phyloP scores from a whole-genome alignment of 2,888 invertebrate species.

The Hirtodrosophila alboralis region DNA sequence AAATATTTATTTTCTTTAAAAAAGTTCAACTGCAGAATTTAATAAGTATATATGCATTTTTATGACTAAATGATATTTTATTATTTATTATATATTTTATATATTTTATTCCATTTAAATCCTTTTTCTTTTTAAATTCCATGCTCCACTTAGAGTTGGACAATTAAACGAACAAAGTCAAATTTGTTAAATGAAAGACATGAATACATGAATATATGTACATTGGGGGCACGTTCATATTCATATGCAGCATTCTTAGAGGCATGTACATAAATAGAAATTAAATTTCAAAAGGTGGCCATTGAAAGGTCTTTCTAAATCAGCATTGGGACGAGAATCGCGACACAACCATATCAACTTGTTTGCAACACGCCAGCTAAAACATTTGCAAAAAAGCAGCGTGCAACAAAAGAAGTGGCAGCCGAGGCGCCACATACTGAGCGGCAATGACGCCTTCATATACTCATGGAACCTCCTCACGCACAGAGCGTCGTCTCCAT shows the following conservation, averaged over 20 bases:
- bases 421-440: constrained; percentile 64
- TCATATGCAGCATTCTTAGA: constrained; percentile 15
- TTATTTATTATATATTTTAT: too few species aligned
- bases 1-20: too few species aligned
- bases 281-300: constrained; percentile 43
- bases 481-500: constrained; percentile 44
- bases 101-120: not conserved
- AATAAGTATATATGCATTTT: too few species aligned
- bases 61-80: not conserved
- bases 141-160: constrained; percentile 10
- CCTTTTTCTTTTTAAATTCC: not conserved
- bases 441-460: constrained; percentile 34
- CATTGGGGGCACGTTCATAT: constrained; percentile 8
- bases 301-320: constrained; percentile 20
- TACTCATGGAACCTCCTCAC: constrained; percentile 58
- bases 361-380: constrained; percentile 45
- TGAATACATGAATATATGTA: constrained; percentile 5
- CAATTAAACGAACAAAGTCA: constrained; percentile 14
- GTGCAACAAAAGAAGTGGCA: constrained; percentile 51
- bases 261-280: constrained; percentile 46
- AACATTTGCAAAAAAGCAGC: constrained; percentile 23
- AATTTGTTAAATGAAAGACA: constrained; percentile 23
- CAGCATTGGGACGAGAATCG: constrained; percentile 11
- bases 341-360: constrained; percentile 45
- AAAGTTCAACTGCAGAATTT: too few species aligned